Evolutionary conservation across 2,113 vertebrate species (phyloP).

Genomic region (Carassius carassius): DNA sequence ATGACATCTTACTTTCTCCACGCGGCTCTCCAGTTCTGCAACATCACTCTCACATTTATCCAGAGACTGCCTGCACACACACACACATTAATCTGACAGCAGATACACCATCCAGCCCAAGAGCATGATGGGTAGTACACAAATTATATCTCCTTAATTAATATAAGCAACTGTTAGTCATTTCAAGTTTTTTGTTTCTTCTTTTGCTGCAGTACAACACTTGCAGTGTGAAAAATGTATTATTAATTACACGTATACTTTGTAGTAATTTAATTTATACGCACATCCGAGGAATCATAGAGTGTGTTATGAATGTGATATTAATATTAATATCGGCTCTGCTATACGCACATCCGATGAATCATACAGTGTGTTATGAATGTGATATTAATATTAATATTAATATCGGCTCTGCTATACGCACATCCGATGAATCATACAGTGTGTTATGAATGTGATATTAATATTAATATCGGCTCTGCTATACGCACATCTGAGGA

Average conservation of each 20-base stretch:
- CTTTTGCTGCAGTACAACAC: too few species aligned
- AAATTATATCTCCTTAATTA: not conserved
- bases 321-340: too few species aligned
- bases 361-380: not conserved
- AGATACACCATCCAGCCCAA: not conserved
- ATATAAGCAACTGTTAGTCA: not conserved
- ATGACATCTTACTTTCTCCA: slow-evolving; percentile 68
- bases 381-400: too few species aligned
- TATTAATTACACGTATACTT: too few species aligned
- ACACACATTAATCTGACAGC: not conserved
- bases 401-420: too few species aligned
- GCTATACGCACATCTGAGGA: not conserved
- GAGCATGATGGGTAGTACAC: not conserved
- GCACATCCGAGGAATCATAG: too few species aligned
- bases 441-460: not conserved
- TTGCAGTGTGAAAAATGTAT: too few species aligned
- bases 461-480: slow-evolving; percentile 31
- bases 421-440: too few species aligned
- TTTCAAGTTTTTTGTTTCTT: not conserved
- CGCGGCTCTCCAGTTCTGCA: slow-evolving; percentile 62
- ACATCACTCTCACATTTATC: slow-evolving; percentile 72
- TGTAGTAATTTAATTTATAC: too few species aligned
- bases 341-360: not conserved
- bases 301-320: too few species aligned
- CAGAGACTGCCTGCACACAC: slow-evolving; percentile 63